These are phyloP conservation scores for Pteruthius melanotis DNA, from an alignment of 2,113 vertebrate species.

Conservation along the genomic window DNA sequence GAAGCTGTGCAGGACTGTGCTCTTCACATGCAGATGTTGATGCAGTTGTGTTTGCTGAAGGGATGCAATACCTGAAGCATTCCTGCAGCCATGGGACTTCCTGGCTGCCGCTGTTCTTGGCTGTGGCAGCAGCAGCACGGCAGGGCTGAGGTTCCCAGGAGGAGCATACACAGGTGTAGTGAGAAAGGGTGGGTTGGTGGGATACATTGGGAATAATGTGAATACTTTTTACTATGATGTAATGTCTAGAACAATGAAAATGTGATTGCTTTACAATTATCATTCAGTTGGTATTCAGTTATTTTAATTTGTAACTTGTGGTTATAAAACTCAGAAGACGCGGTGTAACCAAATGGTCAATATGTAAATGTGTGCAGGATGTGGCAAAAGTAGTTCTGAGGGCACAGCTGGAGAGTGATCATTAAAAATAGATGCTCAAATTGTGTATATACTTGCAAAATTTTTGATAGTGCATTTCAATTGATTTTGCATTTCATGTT, in stretches of 20 bases:
- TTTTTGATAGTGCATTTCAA: constrained; percentile 25
- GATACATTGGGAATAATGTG: not conserved
- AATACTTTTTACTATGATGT: not conserved
- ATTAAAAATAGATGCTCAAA: not conserved
- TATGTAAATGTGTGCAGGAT: not conserved
- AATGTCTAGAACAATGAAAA: not conserved
- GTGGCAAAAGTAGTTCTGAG: not conserved
- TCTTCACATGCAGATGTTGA: not conserved
- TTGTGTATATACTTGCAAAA: constrained; percentile 41
- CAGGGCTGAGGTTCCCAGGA: not conserved
- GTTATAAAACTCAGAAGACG: not conserved
- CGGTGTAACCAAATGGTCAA: not conserved
- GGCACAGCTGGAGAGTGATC: not conserved
- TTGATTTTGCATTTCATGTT: constrained; percentile 27
- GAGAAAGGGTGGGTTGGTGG: not conserved
- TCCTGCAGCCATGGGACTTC: not conserved
- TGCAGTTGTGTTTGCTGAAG: not conserved
- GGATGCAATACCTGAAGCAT: not conserved
- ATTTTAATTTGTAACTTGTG: not conserved
- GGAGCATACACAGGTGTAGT: not conserved
- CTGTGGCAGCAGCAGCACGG: not conserved
- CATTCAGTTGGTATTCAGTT: not conserved
- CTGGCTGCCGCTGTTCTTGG: not conserved
- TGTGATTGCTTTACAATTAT: not conserved
- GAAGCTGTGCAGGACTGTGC: not conserved